A percentile compares a stretch with the other conserved stretches of the same genome.
Evolutionary conservation across 2,797 vertebrate genomes (phyloP).

Genomic region (Octomys mimax): DNA sequence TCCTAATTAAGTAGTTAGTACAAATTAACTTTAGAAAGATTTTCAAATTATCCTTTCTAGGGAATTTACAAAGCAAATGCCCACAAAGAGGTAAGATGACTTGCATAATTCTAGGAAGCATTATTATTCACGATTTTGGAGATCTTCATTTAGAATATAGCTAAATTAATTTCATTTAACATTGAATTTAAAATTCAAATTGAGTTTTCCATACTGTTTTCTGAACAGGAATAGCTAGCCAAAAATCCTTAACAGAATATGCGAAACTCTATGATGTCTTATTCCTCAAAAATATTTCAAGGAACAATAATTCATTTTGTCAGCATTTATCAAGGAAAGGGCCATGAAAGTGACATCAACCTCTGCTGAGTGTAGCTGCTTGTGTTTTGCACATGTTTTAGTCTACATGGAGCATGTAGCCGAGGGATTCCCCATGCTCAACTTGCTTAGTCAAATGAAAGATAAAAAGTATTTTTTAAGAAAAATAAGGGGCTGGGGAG

Average conservation of each 20-base stretch:
- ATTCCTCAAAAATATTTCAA: neutral
- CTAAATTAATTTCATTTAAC: constrained; percentile 8
- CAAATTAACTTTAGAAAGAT: constrained; percentile 48
- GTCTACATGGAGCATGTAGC: neutral
- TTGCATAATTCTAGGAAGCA: neutral
- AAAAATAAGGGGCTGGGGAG: neutral
- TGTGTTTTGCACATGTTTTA: neutral
- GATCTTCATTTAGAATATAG: neutral
- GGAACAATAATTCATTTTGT: neutral
- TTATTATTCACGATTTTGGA: neutral
- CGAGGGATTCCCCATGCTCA: neutral
- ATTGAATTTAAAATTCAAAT: neutral
- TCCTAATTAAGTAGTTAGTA: constrained; percentile 45
- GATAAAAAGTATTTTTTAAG: neutral
- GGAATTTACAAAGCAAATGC: neutral
- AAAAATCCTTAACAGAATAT: neutral
- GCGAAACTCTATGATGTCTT: neutral
- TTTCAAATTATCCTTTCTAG: constrained; percentile 16
- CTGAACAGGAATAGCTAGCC: neutral
- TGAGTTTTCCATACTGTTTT: neutral
- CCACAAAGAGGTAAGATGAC: neutral
- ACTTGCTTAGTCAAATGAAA: constrained; percentile 17
- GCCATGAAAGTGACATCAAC: neutral
- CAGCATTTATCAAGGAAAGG: neutral
- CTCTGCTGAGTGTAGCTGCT: neutral